These are phyloP conservation scores for Cheilosia impressa DNA, from an alignment of 2,888 invertebrate species.

Conservation along the genomic window DNA sequence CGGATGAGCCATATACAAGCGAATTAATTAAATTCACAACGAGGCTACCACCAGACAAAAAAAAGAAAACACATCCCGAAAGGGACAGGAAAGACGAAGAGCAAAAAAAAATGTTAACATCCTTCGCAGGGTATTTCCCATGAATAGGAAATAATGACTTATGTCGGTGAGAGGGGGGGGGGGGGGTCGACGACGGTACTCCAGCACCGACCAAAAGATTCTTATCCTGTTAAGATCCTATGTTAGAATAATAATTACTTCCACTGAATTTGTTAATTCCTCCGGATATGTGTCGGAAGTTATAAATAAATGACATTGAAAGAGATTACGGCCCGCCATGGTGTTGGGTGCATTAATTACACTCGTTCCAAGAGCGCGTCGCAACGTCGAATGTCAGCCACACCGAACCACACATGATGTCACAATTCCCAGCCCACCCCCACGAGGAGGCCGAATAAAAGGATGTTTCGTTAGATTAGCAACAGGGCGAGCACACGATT, in stretches of 20 bases:
- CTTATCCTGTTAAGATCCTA: conserved; percentile 68
- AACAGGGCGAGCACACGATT: conserved; percentile 23
- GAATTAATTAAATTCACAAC: conserved; percentile 63
- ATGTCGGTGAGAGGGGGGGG: conserved; percentile 17
- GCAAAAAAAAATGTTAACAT: conserved; percentile 6
- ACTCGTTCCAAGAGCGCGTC: conserved; percentile 26
- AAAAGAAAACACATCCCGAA: conserved; percentile 12
- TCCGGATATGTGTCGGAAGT: conserved; percentile 73
- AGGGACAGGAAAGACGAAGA: conserved; percentile 4
- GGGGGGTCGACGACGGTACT: not conserved
- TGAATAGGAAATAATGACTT: conserved; percentile 69
- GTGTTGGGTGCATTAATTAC: conserved; percentile 67
- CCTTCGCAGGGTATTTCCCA: conserved; percentile 31
- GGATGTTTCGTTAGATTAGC: conserved; percentile 13
- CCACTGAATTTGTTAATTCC: conserved; percentile 73
- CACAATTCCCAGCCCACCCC: conserved; percentile 1
- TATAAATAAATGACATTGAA: conserved; percentile 74
- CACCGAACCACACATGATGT: conserved; percentile 20
- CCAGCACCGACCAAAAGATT: conserved; percentile 13
- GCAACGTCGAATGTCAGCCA: conserved; percentile 31
- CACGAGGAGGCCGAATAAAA: conserved; percentile 14
- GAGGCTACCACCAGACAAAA: conserved; percentile 22
- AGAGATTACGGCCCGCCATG: conserved; percentile 58
- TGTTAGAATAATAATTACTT: conserved; percentile 73
- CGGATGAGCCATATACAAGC: conserved; percentile 49